These are phyloP conservation scores for Lapara coniferarum DNA, from an alignment of 2,888 invertebrate species.

Conservation along the genomic window DNA sequence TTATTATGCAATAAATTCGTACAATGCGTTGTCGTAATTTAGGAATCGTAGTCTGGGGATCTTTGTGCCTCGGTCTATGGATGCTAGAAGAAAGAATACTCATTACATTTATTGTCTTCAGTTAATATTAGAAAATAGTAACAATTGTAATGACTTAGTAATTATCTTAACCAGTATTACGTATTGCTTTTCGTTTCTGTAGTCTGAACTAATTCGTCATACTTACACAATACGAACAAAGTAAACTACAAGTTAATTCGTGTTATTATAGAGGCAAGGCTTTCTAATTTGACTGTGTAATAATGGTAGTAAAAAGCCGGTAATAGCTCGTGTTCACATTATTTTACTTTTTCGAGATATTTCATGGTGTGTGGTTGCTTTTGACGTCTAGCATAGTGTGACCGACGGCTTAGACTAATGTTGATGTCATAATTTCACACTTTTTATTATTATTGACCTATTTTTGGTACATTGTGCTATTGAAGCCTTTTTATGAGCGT, in stretches of 20 bases:
- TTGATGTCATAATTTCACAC: slow-evolving; percentile 53
- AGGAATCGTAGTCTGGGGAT: no score
- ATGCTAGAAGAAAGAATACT: no score
- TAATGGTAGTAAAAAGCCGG: slow-evolving; percentile 14
- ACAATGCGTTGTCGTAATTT: no score
- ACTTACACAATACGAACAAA: slow-evolving; percentile 47
- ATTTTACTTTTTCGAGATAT: slow-evolving; percentile 36
- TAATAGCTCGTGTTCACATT: neutral
- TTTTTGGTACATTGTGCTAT: slow-evolving; percentile 1
- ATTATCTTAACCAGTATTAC: slow-evolving; percentile 14
- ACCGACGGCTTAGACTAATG: slow-evolving; percentile 41
- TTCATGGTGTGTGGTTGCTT: slow-evolving; percentile 54
- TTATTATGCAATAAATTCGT: no score
- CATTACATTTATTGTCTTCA: no score
- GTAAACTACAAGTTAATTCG: slow-evolving; percentile 35
- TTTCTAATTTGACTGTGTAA: slow-evolving; percentile 40
- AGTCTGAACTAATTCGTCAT: slow-evolving; percentile 50
- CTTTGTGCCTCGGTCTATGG: no score
- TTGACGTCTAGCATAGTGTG: slow-evolving; percentile 53
- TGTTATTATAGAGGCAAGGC: slow-evolving; percentile 36
- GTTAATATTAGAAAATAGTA: no score
- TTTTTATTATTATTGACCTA: slow-evolving; percentile 27
- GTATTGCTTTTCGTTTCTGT: slow-evolving; percentile 5
- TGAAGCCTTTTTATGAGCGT: neutral
- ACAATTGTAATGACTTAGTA: neutral